Conservation (phyloP, 2,888 invertebrate species). For the Mythimna pallens region DNA sequence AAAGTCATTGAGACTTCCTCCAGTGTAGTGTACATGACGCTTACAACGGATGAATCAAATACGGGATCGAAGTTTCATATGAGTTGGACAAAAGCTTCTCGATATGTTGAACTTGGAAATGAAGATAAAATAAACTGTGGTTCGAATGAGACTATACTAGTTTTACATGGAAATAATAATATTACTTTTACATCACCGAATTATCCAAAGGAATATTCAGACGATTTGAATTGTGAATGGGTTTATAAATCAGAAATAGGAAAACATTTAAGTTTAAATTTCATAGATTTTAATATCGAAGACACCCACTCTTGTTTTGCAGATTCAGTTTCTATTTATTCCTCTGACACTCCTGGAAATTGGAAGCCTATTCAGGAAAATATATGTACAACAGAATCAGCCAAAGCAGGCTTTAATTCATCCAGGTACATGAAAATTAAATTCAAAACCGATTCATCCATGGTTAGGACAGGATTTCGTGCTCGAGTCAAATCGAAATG, state of each 20-base stretch:
- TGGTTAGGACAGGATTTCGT: conserved; percentile 93
- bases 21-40: conserved; percentile 92
- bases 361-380: conserved; percentile 89
- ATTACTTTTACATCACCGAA: conserved; percentile 93
- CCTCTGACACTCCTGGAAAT: conserved; percentile 85
- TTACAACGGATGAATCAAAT: conserved; percentile 83
- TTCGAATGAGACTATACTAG: conserved; percentile 72
- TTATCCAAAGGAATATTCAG: conserved; percentile 93
- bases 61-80: conserved; percentile 84
- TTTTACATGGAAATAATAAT: conserved; percentile 66
- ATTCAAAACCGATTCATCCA: conserved; percentile 92
- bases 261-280: conserved; percentile 91
- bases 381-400: conserved; percentile 88
- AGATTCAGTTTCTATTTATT: conserved; percentile 92
- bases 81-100: conserved; percentile 74
- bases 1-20: conserved; percentile 88
- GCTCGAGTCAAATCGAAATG: conserved; percentile 91
- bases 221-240: conserved; percentile 94
- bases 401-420: conserved; percentile 73
- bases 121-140: conserved; percentile 79
- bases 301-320: conserved; percentile 87
- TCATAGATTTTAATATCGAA: conserved; percentile 92
- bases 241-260: conserved; percentile 91
- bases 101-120: conserved; percentile 38
- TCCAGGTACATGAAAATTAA: conserved; percentile 92